Conservation (phyloP, 2,888 invertebrate genomes). For the Andricus quercusramuli region DNA sequence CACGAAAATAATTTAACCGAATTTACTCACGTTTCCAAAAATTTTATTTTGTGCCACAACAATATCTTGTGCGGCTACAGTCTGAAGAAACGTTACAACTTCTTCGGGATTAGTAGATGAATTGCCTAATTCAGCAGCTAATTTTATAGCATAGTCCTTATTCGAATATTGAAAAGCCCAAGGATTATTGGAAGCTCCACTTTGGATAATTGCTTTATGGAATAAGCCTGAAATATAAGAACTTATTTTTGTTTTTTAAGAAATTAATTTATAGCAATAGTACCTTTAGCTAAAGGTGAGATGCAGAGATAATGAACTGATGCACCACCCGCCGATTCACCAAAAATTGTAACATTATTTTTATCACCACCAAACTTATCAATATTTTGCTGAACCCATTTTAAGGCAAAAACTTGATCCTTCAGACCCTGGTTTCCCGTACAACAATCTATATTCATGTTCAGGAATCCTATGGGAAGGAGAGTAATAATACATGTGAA, state of each 20-base stretch:
- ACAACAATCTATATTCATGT: slow-evolving; percentile 64
- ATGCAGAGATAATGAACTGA: slow-evolving; percentile 59
- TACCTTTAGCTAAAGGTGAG: slow-evolving; percentile 66
- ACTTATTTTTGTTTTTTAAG: background rate
- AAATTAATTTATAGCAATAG: background rate
- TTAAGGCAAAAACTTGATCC: slow-evolving; percentile 65
- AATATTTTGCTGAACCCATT: slow-evolving; percentile 70
- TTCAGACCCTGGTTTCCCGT: slow-evolving; percentile 71
- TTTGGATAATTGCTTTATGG: slow-evolving; percentile 69
- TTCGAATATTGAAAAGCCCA: slow-evolving; percentile 52
- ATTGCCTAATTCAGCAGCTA: slow-evolving; percentile 59
- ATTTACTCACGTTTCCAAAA: background rate
- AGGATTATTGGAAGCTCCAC: slow-evolving; percentile 57
- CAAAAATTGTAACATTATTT: slow-evolving; percentile 67
- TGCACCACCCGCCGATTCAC: slow-evolving; percentile 64
- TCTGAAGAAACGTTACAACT: slow-evolving; percentile 61
- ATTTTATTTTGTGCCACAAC: slow-evolving; percentile 65
- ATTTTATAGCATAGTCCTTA: slow-evolving; percentile 51
- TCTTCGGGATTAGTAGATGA: slow-evolving; percentile 58
- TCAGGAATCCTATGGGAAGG: slow-evolving; percentile 64
- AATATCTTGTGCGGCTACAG: slow-evolving; percentile 65
- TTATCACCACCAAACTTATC: slow-evolving; percentile 67
- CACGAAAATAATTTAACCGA: background rate
- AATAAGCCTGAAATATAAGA: slow-evolving; percentile 62
- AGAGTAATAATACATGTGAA: background rate